These are phyloP conservation scores for Ibidorhyncha struthersii DNA, from an alignment of 2,113 vertebrate genomes.

Conservation along the genomic window DNA sequence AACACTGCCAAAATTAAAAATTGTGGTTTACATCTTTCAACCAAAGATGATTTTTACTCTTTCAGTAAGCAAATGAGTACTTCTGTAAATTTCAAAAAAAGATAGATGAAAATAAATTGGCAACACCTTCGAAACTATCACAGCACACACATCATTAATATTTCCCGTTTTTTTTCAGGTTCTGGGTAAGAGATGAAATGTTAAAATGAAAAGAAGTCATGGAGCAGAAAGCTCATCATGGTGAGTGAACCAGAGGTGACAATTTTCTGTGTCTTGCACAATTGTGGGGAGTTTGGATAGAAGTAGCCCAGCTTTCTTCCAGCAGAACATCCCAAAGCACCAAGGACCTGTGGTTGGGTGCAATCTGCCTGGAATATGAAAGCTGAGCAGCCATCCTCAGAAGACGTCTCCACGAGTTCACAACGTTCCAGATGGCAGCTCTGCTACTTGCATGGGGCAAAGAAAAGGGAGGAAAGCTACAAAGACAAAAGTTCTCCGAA, in stretches of 20 bases:
- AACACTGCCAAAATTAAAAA: background rate
- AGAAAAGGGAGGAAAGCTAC: background rate
- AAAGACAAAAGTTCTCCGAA: background rate
- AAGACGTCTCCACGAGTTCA: background rate
- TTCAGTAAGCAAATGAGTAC: background rate
- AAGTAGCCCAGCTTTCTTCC: background rate
- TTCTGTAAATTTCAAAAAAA: background rate
- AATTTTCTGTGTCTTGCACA: background rate
- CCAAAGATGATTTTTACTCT: background rate
- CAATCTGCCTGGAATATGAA: background rate
- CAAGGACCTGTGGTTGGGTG: background rate
- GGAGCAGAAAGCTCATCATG: background rate
- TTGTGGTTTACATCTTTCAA: background rate
- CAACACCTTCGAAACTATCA: background rate
- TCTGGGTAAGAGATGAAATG: background rate
- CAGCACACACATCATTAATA: background rate
- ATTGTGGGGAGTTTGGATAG: background rate
- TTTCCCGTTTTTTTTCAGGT: background rate
- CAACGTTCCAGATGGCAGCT: background rate
- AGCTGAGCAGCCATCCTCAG: background rate
- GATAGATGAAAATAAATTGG: background rate
- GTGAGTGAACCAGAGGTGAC: background rate
- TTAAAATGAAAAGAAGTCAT: background rate
- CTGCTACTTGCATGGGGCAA: background rate
- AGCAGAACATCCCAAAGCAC: background rate